Conservation (phyloP, 2,888 invertebrate genomes). For the Tholera decimalis region DNA sequence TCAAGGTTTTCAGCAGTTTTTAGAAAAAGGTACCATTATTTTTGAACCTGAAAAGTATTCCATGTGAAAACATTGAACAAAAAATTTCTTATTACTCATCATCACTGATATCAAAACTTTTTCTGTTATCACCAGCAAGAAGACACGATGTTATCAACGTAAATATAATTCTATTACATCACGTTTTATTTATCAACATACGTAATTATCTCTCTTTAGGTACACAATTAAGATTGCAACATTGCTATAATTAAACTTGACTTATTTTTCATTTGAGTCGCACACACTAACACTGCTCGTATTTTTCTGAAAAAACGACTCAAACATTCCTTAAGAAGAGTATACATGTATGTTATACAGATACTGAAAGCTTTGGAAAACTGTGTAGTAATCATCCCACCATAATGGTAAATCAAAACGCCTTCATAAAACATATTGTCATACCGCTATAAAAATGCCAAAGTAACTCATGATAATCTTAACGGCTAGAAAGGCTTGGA, state of each 20-base stretch:
- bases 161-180: conserved; percentile 42
- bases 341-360: too few species aligned
- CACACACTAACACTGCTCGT: not conserved
- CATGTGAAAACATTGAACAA: conserved; percentile 6
- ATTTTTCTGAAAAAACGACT: conserved; percentile 2
- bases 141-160: conserved; percentile 13
- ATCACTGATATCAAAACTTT: conserved; percentile 15
- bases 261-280: conserved; percentile 18
- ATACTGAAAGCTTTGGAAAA: not conserved
- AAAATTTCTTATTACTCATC: conserved; percentile 40
- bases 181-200: conserved; percentile 29
- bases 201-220: conserved; percentile 26
- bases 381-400: not conserved
- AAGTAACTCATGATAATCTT: too few species aligned
- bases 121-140: conserved; percentile 7
- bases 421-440: too few species aligned
- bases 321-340: too few species aligned
- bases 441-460: too few species aligned
- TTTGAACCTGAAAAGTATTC: too few species aligned
- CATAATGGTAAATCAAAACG: too few species aligned
- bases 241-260: conserved; percentile 29
- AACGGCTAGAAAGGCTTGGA: too few species aligned
- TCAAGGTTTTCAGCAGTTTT: not conserved
- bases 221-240: conserved; percentile 19
- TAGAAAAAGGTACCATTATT: too few species aligned